Evolutionary conservation across 1,140 invertebrate species (phyloP).

Genomic region (Penaeus chinensis): DNA sequence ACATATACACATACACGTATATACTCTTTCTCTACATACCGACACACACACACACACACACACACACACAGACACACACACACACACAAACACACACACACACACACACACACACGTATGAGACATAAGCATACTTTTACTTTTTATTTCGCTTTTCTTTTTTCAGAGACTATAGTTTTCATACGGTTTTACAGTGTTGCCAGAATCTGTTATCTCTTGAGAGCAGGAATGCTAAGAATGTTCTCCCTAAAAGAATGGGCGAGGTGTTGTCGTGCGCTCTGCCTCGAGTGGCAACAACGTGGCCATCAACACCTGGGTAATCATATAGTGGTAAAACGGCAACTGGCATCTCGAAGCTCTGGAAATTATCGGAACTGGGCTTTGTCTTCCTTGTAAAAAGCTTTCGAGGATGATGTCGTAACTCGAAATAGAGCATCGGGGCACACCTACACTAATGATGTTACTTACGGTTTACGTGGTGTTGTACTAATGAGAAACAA

Average conservation of each 20-base stretch:
- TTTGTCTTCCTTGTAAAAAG: background rate
- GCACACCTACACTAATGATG: too few species aligned
- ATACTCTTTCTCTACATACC: background rate
- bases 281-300: slow-evolving; percentile 49
- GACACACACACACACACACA: slow-evolving; percentile 21
- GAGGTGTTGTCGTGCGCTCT: slow-evolving; percentile 6
- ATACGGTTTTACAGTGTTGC: too few species aligned
- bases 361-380: background rate
- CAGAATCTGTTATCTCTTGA: too few species aligned
- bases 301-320: slow-evolving; percentile 55
- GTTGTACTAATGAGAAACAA: slow-evolving; percentile 14
- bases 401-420: background rate
- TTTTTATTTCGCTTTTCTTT: too few species aligned
- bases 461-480: too few species aligned
- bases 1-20: background rate
- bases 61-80: too few species aligned
- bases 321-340: slow-evolving; percentile 41
- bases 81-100: too few species aligned
- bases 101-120: too few species aligned
- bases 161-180: too few species aligned
- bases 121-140: too few species aligned
- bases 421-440: background rate
- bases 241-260: background rate
- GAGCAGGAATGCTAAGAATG: slow-evolving; percentile 38
- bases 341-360: slow-evolving; percentile 40